These are phyloP conservation scores for Diphyllodes magnificus DNA, from an alignment of 2,113 vertebrate species.

Conservation along the genomic window DNA sequence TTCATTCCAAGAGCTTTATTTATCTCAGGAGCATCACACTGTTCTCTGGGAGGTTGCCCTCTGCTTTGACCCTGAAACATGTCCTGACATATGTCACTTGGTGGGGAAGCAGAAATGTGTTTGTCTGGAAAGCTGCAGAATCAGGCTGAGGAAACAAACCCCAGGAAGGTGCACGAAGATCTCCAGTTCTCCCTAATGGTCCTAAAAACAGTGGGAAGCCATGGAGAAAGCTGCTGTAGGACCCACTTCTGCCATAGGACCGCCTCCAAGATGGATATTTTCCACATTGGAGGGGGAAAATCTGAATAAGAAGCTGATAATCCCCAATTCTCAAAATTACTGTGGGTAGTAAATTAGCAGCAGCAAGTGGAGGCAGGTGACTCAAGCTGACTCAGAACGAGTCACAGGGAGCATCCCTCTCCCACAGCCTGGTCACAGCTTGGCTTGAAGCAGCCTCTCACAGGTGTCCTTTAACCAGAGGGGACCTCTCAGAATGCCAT, in stretches of 20 bases:
- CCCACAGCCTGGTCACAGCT: neutral
- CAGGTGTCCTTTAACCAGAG: neutral
- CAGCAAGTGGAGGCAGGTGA: neutral
- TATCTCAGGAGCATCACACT: neutral
- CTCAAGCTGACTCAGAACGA: neutral
- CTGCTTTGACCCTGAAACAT: neutral
- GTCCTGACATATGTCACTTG: neutral
- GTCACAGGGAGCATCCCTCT: neutral
- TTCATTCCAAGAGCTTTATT: neutral
- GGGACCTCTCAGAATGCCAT: neutral
- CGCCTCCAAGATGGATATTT: neutral
- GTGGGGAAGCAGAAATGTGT: neutral
- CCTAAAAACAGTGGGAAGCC: neutral
- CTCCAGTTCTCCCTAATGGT: neutral
- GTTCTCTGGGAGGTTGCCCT: neutral
- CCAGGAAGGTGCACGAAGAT: neutral
- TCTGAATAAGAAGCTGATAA: neutral
- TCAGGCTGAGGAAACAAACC: neutral
- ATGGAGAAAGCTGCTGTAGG: neutral
- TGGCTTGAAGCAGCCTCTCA: neutral
- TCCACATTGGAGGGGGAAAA: neutral
- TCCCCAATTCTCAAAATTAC: neutral
- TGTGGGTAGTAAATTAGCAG: neutral
- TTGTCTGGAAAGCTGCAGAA: neutral
- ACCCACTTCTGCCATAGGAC: neutral